Evolutionary conservation across 2,888 invertebrate species (phyloP), one percentile per base, ranked within the genome.

Genomic region (Platynereis dumerilii): DNA sequence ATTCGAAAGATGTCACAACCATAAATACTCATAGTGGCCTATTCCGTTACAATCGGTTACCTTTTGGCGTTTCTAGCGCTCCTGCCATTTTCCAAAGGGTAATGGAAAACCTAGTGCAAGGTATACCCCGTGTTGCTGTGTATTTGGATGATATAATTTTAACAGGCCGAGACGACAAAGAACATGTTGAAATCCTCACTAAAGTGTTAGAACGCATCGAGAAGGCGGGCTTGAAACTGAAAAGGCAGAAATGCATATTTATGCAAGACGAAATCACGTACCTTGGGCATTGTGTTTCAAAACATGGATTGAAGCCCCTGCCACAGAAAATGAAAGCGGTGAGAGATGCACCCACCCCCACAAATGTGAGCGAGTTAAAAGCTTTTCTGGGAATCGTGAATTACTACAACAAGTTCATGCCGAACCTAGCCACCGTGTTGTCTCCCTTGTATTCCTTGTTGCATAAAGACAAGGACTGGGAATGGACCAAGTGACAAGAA

Each of bases 371-470:
- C 20, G 26, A 59, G 28, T 28, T 59, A 26, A 1, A 28, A 22
- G 3, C 48, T 17, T 59, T 44, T 7, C 26, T 59, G n/a, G 59
- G 59, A 27, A 42, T 59, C 2, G 48, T 59, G 27, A 59, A 59
- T 20, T 59, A 45, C 45, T 45, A 59, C 27, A 27, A 12, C 26
- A 7, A 20, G 10, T 59, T 59, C 59, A 2, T 59, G 17, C 45
- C 44, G 7, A 26, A 59, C n/a, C 17, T 59, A 1, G 24, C 48
- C 10, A 59, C 44, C 3, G 48, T 26, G 20, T 29, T 45, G 3
- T 15, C 27, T 10, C 59, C 28, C 2, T 7, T 45, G 10, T 7
- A 59, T 45, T n/a, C 10, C 27, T 24, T 59, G 15, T 24, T 45
- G 10, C 1, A 27, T 12, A 5, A 45, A 20, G 45, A 20, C 27